Base-by-base conservation (phyloP, 1,140 invertebrate species). In the Brachionus paranguensis region DNA sequence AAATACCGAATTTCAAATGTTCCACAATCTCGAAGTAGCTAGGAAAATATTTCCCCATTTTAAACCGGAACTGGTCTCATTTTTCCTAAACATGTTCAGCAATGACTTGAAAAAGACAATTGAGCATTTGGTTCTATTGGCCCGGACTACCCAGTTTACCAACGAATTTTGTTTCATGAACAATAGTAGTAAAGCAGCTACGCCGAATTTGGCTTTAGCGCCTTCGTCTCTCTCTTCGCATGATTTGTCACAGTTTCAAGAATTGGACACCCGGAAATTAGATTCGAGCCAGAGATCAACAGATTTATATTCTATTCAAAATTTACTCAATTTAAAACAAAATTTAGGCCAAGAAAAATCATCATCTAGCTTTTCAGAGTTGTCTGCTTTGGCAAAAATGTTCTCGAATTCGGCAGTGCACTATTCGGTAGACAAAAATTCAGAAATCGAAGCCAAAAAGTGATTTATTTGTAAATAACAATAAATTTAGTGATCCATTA, bases 71-170 rank as follows among this genome's bases (percentile, higher is more conserved):
- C 94, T 96, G 85, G 93, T 96, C 1, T 95, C 96, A 88, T 91
- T 93, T 6, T 91, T 95, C 65, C 90, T 96, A 2, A 91, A 92
- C 78, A 90, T 92, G 84, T 92, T 90, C 90, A 92, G 89, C 90
- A 94, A 95, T 0, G 95, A 96, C 87, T 93, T 96, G 0, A 92
- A 96, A 0, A 93, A 94, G 86, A 94, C 95, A 1, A 96, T 97
- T 92, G 95, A 97, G 87, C 92, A 94, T 29, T 47, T 81, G 14
- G 68, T 92, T 95, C 91, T 60, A 5, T 20, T 43, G 29, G 60
- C 50, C 7, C 78, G 78, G 14, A 43, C 41, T 10, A 72, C 68
- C n/a, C 68, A 72, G 33, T 17, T 72, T 6, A 20, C 68, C 11
- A 68, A 37, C 20, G 68, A 72, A n/a, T 14, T 17, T 72, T 72